A percentile compares a stretch with the other conserved stretches of the same genome.
Conservation (phyloP, 2,888 invertebrate species). For the Auanema sp. region DNA sequence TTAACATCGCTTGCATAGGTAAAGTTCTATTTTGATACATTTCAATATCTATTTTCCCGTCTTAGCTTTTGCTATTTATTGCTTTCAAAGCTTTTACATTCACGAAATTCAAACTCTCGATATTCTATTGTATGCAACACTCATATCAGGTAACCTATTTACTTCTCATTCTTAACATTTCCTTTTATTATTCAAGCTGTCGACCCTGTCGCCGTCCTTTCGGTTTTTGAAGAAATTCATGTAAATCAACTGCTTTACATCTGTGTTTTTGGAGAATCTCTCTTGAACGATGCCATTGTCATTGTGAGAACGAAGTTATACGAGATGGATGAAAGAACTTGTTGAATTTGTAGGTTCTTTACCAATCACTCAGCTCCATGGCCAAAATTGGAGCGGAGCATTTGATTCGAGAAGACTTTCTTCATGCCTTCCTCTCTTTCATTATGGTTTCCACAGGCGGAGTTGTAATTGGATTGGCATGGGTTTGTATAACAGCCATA, state of each 20-base stretch:
- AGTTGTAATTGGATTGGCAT: slow-evolving; percentile 51
- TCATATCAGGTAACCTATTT: slow-evolving; percentile 32
- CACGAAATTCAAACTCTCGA: slow-evolving; percentile 43
- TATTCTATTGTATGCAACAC: slow-evolving; percentile 51
- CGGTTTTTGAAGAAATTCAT: slow-evolving; percentile 58
- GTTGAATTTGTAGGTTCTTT: slow-evolving; percentile 39
- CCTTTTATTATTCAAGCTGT: slow-evolving; percentile 46
- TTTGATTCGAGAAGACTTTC: slow-evolving; percentile 46
- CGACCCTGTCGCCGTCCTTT: slow-evolving; percentile 60
- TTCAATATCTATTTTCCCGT: background rate
- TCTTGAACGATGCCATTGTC: slow-evolving; percentile 95
- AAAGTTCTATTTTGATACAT: background rate
- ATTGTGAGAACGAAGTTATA: slow-evolving; percentile 70
- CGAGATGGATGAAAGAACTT: background rate
- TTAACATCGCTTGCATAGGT: slow-evolving; percentile 78
- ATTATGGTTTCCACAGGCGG: slow-evolving; percentile 56
- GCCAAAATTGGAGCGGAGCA: slow-evolving; percentile 48
- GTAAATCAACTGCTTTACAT: slow-evolving; percentile 72
- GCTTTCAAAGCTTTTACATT: slow-evolving; percentile 37
- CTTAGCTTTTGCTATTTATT: slow-evolving; percentile 45
- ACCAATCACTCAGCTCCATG: slow-evolving; percentile 52
- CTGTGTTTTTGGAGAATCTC: slow-evolving; percentile 95
- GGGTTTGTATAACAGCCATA: slow-evolving; percentile 46
- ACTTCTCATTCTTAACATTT: background rate
- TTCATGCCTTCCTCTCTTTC: slow-evolving; percentile 45